Evolutionary conservation across 2,113 vertebrate species (phyloP), one percentile per base, ranked within the genome.

Genomic region (Varanus salvator): DNA sequence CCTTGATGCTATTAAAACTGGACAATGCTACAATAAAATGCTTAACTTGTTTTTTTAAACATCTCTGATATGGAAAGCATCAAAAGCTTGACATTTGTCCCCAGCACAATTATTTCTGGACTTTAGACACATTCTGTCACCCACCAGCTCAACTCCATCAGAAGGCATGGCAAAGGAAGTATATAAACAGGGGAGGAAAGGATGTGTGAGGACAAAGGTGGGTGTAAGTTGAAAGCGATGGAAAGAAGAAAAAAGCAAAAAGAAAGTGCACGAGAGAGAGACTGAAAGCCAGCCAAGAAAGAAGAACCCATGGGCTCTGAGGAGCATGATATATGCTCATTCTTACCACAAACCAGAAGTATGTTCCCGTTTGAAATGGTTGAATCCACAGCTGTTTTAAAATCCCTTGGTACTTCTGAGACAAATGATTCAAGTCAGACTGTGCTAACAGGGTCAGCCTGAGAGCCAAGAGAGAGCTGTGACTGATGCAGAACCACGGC

Each of bases 311-410:
- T 0, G 8, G 89, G 82, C 72, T 91, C 91, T 92, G 93, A 90
- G 94, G 92, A 93, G 89, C 80, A 94, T 91, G 89, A 60, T 93
- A 84, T 93, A 72, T 93, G 93, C 93, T 96, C 95, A 68, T 94
- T 96, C 96, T 96, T 94, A 92, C 95, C 95, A 92, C 95, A 96
- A 93, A 93, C 95, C 95, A 96, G 95, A 97, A 94, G 95, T 96
- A 92, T 94, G 95, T 94, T 96, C 94, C 95, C 91, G 92, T 96
- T 95, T 91, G 96, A 96, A 96, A 96, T 87, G 96, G 92, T 94
- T 95, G 95, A 94, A 96, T 97, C 94, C 94, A 95, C 97, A 97
- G 97, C 97, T 97, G 97, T 94, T 96, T 95, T 96, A 93, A 97
- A 97, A 95, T 96, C 97, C 97, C 96, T 94, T 92, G 96, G 95